Conservation (phyloP, 2,888 invertebrate genomes). For the Lucinisca nassula region DNA sequence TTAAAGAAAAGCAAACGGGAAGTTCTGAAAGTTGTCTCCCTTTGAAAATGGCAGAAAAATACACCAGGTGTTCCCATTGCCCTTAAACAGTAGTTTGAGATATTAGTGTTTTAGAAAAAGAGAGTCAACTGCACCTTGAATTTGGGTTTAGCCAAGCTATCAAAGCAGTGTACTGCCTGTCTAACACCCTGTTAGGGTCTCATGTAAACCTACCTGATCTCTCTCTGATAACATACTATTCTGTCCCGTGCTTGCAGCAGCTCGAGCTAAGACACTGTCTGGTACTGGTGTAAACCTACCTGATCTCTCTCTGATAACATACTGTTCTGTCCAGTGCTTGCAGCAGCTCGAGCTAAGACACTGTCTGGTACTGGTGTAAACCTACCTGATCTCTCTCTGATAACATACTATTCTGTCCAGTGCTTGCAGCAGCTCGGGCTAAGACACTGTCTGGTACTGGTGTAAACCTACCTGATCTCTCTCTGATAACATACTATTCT, state of each 20-base stretch:
- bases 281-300: conserved; percentile 97
- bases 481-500: conserved; percentile 81
- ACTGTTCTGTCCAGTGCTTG: conserved; percentile 89
- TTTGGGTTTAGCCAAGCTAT: no score
- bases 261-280: conserved; percentile 96
- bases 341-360: conserved; percentile 92
- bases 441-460: conserved; percentile 99
- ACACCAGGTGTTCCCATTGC: no score
- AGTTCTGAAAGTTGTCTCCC: no score
- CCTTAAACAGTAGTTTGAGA: no score
- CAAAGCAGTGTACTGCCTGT: no score
- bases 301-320: conserved; percentile 85
- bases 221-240: conserved; percentile 81
- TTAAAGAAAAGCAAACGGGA: no score
- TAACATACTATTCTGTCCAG: conserved; percentile 88
- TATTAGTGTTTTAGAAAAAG: no score
- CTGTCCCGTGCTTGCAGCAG: conserved; percentile 89
- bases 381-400: conserved; percentile 84
- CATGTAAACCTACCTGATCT: conserved; percentile 85
- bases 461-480: conserved; percentile 91
- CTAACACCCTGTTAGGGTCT: no score
- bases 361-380: conserved; percentile 99
- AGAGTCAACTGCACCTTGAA: no score
- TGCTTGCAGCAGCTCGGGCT: conserved; percentile 90
- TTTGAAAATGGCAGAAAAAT: no score